phyloP scores from a whole-genome alignment of 2,888 invertebrate genomes.

The Aproaerema taeniolella region DNA sequence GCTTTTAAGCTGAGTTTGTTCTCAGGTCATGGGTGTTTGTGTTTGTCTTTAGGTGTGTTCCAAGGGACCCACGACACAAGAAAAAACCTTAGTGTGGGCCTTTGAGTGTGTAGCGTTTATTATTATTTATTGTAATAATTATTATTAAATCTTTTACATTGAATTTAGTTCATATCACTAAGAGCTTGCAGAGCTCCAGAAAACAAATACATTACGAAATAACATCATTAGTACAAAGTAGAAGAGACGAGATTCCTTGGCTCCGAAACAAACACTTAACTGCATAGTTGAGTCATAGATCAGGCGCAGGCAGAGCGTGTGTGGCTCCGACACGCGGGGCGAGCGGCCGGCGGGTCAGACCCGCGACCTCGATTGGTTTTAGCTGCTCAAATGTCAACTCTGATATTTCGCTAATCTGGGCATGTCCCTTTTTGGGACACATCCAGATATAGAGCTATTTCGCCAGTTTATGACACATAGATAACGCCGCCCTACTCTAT shows the following conservation, averaged over 20 bases:
- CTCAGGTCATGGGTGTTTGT: too few relatives aligned
- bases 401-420: background rate
- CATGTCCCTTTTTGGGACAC: background rate
- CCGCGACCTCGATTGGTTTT: conserved; percentile 11
- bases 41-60: too few relatives aligned
- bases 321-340: background rate
- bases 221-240: background rate
- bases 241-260: background rate
- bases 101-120: too few relatives aligned
- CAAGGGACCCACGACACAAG: too few relatives aligned
- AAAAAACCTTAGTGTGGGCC: too few relatives aligned
- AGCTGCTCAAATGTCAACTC: conserved; percentile 9
- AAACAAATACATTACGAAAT: background rate
- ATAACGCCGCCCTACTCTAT: too few relatives aligned
- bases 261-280: background rate
- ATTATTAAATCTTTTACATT: too few relatives aligned
- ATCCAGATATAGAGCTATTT: background rate
- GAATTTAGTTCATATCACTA: too few relatives aligned
- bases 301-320: background rate
- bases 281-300: background rate
- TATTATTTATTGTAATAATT: too few relatives aligned
- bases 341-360: background rate
- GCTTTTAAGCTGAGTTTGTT: too few relatives aligned
- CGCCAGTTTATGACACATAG: background rate
- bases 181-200: too few relatives aligned